Conservation (phyloP, 2,888 invertebrate species). For the Hyposoter didymator region DNA sequence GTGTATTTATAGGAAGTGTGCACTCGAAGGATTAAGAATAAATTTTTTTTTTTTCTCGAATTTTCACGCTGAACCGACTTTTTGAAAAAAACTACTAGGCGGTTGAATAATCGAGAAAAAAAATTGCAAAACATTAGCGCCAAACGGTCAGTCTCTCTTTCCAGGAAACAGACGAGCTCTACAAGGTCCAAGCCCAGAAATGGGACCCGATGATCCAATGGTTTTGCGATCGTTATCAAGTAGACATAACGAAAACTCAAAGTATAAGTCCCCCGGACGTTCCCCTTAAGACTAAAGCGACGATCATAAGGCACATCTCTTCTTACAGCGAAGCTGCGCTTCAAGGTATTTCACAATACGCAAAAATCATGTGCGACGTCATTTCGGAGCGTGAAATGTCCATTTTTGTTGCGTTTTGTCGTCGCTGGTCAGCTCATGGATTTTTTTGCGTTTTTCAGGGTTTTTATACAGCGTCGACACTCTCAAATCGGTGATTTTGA, state of each 20-base stretch:
- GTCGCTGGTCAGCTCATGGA: background rate
- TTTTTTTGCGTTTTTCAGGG: constrained; percentile 85
- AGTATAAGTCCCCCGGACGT: constrained; percentile 90
- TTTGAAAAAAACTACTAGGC: no score
- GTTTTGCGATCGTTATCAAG: constrained; percentile 93
- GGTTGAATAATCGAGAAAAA: background rate
- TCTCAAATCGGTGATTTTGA: constrained; percentile 95
- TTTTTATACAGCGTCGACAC: constrained; percentile 94
- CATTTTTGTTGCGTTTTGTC: no score
- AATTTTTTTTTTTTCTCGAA: no score
- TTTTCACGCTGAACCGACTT: no score
- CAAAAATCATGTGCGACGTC: background rate
- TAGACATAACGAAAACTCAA: constrained; percentile 89
- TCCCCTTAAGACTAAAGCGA: constrained; percentile 88
- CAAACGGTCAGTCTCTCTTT: background rate
- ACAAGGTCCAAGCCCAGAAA: constrained; percentile 90
- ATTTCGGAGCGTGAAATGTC: background rate
- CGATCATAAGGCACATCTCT: constrained; percentile 90
- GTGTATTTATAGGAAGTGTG: no score
- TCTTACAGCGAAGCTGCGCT: constrained; percentile 93
- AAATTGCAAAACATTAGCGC: background rate
- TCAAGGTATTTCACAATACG: constrained; percentile 87
- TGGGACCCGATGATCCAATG: constrained; percentile 97
- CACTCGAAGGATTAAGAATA: no score
- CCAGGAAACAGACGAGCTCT: constrained; percentile 92